phyloP scores from a whole-genome alignment of 2,888 invertebrate species.

The Trichacis sp. region DNA sequence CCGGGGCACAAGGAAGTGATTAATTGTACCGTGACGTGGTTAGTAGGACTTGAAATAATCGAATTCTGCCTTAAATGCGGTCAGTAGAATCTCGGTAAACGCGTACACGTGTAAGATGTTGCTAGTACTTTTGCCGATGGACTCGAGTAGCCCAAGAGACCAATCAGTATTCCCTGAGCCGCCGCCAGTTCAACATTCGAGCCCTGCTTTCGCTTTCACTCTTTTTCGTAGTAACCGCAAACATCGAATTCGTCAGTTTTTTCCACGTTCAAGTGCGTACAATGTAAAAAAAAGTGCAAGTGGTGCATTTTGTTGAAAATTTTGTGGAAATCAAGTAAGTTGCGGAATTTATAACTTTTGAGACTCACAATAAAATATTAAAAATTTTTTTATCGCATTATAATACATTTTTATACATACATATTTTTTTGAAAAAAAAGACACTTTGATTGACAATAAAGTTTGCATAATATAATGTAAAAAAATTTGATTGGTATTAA shows the following conservation, averaged over 20 bases:
- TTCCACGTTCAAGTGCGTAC: neutral
- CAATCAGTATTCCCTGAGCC: conserved; percentile 41
- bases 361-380: too few relatives aligned
- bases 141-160: conserved; percentile 45
- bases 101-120: conserved; percentile 9
- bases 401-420: too few relatives aligned
- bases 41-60: conserved; percentile 44
- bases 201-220: neutral
- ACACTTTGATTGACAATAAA: too few relatives aligned
- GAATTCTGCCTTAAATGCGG: conserved; percentile 41
- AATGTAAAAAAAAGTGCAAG: too few relatives aligned
- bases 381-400: too few relatives aligned
- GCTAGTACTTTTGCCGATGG: conserved; percentile 30
- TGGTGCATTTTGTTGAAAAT: too few relatives aligned
- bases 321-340: too few relatives aligned
- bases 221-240: conserved; percentile 2
- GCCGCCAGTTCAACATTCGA: conserved; percentile 38
- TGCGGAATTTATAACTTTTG: too few relatives aligned
- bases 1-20: conserved; percentile 32
- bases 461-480: too few relatives aligned
- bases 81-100: conserved; percentile 41
- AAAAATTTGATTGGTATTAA: too few relatives aligned
- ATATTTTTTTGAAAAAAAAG: too few relatives aligned
- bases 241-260: neutral
- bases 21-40: conserved; percentile 43